These are phyloP conservation scores for Melanotus villosus DNA, from an alignment of 2,888 invertebrate genomes.

Conservation along the genomic window DNA sequence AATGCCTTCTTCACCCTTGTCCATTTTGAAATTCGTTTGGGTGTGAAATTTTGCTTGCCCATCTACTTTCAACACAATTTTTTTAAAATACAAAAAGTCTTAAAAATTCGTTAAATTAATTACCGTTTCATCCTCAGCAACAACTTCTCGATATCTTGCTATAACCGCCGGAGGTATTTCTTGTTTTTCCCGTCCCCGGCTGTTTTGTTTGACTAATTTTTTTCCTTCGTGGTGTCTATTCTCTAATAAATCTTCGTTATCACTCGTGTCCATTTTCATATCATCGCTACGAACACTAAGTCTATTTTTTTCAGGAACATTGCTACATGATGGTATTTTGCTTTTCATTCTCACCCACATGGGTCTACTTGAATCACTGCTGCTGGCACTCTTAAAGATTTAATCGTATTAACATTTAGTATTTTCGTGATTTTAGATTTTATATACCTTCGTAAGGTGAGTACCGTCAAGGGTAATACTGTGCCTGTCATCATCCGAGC, in stretches of 20 bases:
- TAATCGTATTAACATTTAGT: no score
- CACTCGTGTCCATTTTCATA: conserved; percentile 62
- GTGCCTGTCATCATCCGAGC: conserved; percentile 32
- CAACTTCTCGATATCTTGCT: conserved; percentile 60
- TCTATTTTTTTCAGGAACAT: conserved; percentile 73
- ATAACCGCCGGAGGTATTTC: conserved; percentile 61
- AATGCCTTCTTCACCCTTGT: conserved; percentile 81
- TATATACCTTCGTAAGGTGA: conserved; percentile 63
- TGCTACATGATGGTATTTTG: conserved; percentile 80
- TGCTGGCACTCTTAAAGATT: neutral
- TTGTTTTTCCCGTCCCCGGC: conserved; percentile 23
- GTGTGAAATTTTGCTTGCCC: conserved; percentile 63
- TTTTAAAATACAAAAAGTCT: conserved; percentile 1
- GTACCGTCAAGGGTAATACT: conserved; percentile 28
- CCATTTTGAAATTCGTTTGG: conserved; percentile 78
- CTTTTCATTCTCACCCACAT: conserved; percentile 86
- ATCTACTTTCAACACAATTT: conserved; percentile 11
- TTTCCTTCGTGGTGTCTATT: conserved; percentile 53
- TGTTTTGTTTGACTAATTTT: conserved; percentile 21
- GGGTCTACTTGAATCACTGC: conserved; percentile 65
- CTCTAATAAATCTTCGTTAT: conserved; percentile 63
- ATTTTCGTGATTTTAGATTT: neutral
- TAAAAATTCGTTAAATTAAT: neutral
- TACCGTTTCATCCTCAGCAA: conserved; percentile 56
- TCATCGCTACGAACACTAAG: conserved; percentile 64